Percentiles rank a stretch among this genome's conserved stretches.
These are phyloP conservation scores for Sebastes itinus DNA, from an alignment of 2,797 vertebrate species.

Conservation along the genomic window DNA sequence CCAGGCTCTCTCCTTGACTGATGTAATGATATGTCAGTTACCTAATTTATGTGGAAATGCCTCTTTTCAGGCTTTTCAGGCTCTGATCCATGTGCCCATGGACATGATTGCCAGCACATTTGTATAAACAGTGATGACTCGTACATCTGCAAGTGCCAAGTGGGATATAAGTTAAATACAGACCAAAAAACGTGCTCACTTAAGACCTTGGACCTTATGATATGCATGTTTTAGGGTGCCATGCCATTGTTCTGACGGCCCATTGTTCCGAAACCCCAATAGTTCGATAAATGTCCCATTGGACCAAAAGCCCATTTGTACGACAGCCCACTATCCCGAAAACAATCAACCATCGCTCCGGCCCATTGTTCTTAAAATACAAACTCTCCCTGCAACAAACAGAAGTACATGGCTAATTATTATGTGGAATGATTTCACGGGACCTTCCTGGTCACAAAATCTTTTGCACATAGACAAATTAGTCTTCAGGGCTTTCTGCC, in stretches of 20 bases:
- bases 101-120: slow-evolving; percentile 81
- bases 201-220: slow-evolving; percentile 48
- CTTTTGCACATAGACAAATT: neutral
- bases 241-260: too few relatives aligned
- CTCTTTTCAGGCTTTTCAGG: slow-evolving; percentile 52
- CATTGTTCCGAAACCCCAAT: neutral
- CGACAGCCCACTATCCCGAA: neutral
- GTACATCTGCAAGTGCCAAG: slow-evolving; percentile 78
- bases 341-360: too few relatives aligned
- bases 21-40: too few relatives aligned
- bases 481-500: neutral
- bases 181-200: slow-evolving; percentile 81
- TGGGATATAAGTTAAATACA: slow-evolving; percentile 77
- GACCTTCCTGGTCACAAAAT: neutral
- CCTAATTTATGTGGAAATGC: neutral
- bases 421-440: neutral
- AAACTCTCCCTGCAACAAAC: neutral
- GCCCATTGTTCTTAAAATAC: too few relatives aligned
- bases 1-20: too few relatives aligned
- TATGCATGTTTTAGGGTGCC: too few relatives aligned
- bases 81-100: slow-evolving; percentile 66
- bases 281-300: neutral
- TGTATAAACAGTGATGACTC: slow-evolving; percentile 70
- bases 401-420: neutral
- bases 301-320: neutral